Conservation (phyloP, 2,888 invertebrate species). For the Tetanocera ferruginea region DNA sequence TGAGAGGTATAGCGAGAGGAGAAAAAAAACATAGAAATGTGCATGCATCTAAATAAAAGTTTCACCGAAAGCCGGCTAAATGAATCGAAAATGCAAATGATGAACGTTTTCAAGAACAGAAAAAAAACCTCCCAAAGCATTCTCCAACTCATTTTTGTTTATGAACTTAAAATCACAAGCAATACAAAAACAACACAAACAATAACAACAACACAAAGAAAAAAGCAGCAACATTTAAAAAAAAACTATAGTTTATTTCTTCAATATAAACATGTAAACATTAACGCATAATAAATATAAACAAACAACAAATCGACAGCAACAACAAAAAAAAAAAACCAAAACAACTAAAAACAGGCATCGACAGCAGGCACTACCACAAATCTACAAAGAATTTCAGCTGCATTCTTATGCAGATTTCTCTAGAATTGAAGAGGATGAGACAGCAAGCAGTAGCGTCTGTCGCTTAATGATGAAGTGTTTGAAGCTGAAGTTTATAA, state of each 20-base stretch:
- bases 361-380: conserved; percentile 1
- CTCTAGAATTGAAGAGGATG: background rate
- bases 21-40: background rate
- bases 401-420: conserved; percentile 33
- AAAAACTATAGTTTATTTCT: conserved; percentile 1
- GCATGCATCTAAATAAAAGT: background rate
- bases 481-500: background rate
- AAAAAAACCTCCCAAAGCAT: background rate
- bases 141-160: conserved; percentile 6
- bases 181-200: conserved; percentile 5
- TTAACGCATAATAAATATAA: conserved; percentile 32
- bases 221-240: background rate
- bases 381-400: conserved; percentile 1
- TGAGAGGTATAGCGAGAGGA: background rate
- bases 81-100: conserved; percentile 10
- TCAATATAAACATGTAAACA: conserved; percentile 28
- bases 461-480: conserved; percentile 2
- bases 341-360: conserved; percentile 2
- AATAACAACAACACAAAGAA: background rate
- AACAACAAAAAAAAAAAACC: background rate
- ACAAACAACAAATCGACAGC: conserved; percentile 18
- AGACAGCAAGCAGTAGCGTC: background rate
- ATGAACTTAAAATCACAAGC: conserved; percentile 12
- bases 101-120: background rate
- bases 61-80: background rate